phyloP scores from a whole-genome alignment of 2,113 vertebrate genomes.

The Falco punctatus region DNA sequence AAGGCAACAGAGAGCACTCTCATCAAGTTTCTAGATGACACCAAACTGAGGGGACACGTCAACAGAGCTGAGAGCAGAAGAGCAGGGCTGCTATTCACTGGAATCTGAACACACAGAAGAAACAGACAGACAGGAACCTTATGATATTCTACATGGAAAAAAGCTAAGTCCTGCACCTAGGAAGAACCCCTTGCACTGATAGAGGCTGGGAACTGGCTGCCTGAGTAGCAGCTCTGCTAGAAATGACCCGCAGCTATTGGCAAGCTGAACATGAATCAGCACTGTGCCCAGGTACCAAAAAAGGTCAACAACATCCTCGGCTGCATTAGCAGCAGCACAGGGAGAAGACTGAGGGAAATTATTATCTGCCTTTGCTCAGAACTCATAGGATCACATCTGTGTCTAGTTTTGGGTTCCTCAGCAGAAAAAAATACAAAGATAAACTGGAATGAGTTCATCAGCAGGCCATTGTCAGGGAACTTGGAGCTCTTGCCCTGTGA shows the following conservation, averaged over 20 bases:
- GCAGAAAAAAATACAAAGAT: neutral
- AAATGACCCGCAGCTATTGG: neutral
- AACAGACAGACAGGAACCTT: neutral
- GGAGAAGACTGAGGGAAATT: neutral
- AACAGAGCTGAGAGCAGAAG: neutral
- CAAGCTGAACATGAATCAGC: neutral
- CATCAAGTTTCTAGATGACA: neutral
- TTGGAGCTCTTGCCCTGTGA: neutral
- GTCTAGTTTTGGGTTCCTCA: neutral
- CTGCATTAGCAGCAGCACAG: neutral
- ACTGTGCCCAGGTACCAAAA: neutral
- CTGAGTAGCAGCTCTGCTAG: neutral
- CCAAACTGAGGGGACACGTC: neutral
- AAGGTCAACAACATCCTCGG: neutral
- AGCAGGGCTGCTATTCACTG: neutral
- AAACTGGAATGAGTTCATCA: neutral
- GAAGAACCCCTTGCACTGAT: neutral
- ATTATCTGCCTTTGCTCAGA: neutral
- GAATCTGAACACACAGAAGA: neutral
- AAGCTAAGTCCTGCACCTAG: neutral
- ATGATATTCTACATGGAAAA: neutral
- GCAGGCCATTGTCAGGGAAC: neutral
- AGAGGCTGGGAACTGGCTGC: neutral
- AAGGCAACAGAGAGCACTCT: neutral
- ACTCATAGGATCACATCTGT: neutral